Evolutionary conservation across 2,888 invertebrate genomes (phyloP).

Genomic region (Eurytoma adleriae): DNA sequence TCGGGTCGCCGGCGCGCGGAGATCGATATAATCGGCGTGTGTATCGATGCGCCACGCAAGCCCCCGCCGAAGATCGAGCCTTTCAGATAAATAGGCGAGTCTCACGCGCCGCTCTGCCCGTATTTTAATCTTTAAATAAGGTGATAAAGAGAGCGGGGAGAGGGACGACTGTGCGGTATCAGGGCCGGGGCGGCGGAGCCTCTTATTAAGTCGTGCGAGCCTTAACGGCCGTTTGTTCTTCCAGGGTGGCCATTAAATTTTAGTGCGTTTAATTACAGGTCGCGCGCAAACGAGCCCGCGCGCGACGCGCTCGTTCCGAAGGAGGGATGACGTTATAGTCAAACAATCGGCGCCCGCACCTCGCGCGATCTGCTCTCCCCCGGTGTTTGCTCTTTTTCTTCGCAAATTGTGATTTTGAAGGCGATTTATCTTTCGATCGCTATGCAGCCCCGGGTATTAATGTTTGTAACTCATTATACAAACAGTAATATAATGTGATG

Average conservation of each 20-base stretch:
- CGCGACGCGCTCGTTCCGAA: neutral
- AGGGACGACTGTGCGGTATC: neutral
- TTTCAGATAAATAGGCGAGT: constrained; percentile 47
- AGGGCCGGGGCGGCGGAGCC: constrained; percentile 45
- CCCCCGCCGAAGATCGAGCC: constrained; percentile 48
- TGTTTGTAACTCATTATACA: too few species aligned
- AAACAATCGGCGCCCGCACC: neutral
- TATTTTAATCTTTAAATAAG: constrained; percentile 66
- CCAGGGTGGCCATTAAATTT: constrained; percentile 65
- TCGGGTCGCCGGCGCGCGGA: constrained; percentile 20
- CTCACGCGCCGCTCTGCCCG: constrained; percentile 48
- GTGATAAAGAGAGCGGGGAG: constrained; percentile 57
- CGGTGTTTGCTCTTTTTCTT: too few species aligned
- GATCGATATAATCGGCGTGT: constrained; percentile 53
- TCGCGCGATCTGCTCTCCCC: neutral
- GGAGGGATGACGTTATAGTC: neutral
- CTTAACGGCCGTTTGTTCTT: constrained; percentile 59
- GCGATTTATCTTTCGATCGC: too few species aligned
- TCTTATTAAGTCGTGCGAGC: constrained; percentile 65
- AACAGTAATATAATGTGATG: too few species aligned
- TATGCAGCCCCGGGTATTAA: too few species aligned
- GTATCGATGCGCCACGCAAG: constrained; percentile 35
- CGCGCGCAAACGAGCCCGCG: constrained; percentile 46
- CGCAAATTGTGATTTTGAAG: too few species aligned
- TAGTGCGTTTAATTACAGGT: constrained; percentile 69